Base-by-base conservation (phyloP, 2,888 invertebrate genomes). In the Lapara coniferarum region DNA sequence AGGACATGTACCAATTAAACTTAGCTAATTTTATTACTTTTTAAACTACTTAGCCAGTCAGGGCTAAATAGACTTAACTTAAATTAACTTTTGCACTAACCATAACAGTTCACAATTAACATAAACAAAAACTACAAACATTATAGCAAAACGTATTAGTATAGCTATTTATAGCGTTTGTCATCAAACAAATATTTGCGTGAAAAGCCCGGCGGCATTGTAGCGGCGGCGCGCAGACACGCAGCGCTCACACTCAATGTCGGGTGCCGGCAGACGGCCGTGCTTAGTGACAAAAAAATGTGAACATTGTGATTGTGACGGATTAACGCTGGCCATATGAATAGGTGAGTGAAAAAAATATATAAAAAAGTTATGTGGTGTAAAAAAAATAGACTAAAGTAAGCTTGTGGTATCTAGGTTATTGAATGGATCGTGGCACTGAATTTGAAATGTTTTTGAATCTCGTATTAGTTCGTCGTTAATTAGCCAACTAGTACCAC, bases 171-270 rank as follows among this genome's bases (percentile, higher is more conserved):
- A 63, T 63, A 59, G 59, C 55, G 37, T 49, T 63, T 63, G 63
- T 49, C 56, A 57, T 67, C 53, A 55, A 46, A 55, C 56, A 53
- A 56, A 46, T 57, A 67, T 56, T 56, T 25, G 46, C n/a, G 44
- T 69, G 30, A 68, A 68, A 37, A 16, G 52, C 13, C 30, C 55
- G 46, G 71, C 69, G 58, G 53, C 71, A 71, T 69, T 66, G 55
- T 71, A 71, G 51, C 30, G 67, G 46, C 67, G 49, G 55, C 67
- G 66, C 69, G 67, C 69, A 66, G 68, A 25, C 52, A 57, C 67
- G 59, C 59, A 59, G 46, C 66, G 69, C 66, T 30, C 51, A 52
- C 66, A 51, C 30, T 56, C 30, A 25, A 44, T 49, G 63, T 57
- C 66, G 67, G 67, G 25, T 63, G 69, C 71, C 55, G 55, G 55